phyloP scores from a whole-genome alignment of 2,888 invertebrate genomes.

The Drosophila anceps region DNA sequence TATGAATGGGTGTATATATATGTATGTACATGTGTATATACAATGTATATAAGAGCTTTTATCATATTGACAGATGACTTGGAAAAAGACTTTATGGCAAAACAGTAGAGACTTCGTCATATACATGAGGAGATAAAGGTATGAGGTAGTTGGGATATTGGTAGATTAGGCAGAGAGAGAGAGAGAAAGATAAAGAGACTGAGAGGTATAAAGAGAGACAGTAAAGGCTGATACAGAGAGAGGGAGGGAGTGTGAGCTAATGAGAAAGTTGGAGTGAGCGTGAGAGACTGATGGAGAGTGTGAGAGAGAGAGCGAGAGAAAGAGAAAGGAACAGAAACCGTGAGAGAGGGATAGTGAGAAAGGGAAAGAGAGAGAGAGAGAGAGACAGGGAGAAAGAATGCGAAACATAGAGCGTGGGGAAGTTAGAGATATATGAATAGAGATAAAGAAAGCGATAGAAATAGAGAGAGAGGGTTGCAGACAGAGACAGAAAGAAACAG shows the following conservation, averaged over 20 bases:
- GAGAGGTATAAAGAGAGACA: not conserved
- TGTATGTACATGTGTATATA: not conserved
- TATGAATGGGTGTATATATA: not conserved
- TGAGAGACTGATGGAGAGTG: not conserved
- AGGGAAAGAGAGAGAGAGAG: not conserved
- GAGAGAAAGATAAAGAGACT: fast-evolving
- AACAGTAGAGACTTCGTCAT: not conserved
- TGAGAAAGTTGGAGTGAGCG: not conserved
- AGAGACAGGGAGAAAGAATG: not conserved
- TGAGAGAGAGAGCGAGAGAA: not conserved
- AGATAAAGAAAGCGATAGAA: not conserved
- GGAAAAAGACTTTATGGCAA: not conserved
- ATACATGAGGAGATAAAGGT: not conserved
- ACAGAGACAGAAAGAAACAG: no score
- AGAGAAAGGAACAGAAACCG: not conserved
- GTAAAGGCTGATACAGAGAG: not conserved
- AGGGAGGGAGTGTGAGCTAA: not conserved
- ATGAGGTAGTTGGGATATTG: no score
- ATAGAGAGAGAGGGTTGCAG: no score
- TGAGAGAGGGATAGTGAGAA: not conserved
- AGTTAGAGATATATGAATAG: not conserved
- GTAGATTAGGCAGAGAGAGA: not conserved
- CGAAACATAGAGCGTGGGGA: not conserved
- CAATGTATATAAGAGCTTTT: not conserved
- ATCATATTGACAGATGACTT: not conserved